Evolutionary conservation across 2,888 invertebrate genomes (phyloP).

Genomic region (Lacanobia wlatinum): DNA sequence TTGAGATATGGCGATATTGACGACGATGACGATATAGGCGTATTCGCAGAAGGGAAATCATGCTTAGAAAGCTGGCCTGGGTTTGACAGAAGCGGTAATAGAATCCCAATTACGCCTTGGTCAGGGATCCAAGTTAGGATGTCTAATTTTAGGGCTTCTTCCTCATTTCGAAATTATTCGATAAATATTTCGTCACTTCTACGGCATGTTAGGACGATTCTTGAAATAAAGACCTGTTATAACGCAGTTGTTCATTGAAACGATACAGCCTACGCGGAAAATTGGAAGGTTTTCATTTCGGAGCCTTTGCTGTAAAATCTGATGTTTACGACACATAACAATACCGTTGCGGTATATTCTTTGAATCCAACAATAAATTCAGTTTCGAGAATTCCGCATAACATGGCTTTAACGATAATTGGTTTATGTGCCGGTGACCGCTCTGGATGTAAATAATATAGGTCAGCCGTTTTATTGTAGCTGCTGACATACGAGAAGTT

Average conservation of each 20-base stretch:
- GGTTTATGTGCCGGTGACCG: constrained; percentile 4
- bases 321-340: background rate
- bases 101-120: background rate
- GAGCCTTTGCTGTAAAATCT: no score
- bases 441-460: constrained; percentile 19
- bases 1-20: background rate
- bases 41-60: background rate
- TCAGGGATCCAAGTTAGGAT: background rate
- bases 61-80: background rate
- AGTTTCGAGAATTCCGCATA: background rate
- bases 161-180: background rate
- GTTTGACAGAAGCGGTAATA: background rate
- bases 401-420: constrained; percentile 25
- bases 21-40: background rate
- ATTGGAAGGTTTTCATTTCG: background rate
- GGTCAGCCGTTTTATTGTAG: constrained; percentile 19
- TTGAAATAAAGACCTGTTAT: background rate
- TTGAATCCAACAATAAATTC: background rate
- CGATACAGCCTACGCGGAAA: background rate
- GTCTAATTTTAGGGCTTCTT: background rate
- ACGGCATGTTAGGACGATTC: background rate
- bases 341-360: background rate
- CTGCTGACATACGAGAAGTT: constrained; percentile 17
- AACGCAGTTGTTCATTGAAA: background rate
- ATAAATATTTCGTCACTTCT: background rate